Evolutionary conservation across 2,797 vertebrate genomes (phyloP).

Genomic region (Hafferia zeledoni): DNA sequence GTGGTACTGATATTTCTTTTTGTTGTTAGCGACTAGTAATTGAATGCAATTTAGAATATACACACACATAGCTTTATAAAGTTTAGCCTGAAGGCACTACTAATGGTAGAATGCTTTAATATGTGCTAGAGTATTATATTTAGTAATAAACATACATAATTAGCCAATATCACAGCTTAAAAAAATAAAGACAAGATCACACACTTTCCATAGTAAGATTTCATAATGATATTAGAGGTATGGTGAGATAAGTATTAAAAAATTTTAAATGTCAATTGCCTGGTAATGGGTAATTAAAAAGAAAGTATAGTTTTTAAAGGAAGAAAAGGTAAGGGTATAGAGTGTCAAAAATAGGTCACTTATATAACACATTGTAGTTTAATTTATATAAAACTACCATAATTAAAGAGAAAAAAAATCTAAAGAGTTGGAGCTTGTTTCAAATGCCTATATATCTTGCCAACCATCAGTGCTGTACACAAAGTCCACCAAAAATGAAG

Average conservation of each 20-base stretch:
- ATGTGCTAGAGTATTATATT: constrained; percentile 91
- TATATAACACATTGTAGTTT: constrained; percentile 77
- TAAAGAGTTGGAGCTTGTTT: constrained; percentile 52
- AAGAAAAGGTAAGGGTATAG: constrained; percentile 62
- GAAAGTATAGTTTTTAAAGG: constrained; percentile 73
- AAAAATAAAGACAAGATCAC: constrained; percentile 79
- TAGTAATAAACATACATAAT: constrained; percentile 87
- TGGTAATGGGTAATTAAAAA: constrained; percentile 63
- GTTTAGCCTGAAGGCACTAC: constrained; percentile 82
- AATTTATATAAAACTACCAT: constrained; percentile 78
- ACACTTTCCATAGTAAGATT: constrained; percentile 79
- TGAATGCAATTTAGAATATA: constrained; percentile 84
- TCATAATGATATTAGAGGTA: constrained; percentile 79
- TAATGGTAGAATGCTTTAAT: constrained; percentile 90
- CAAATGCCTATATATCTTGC: constrained; percentile 50
- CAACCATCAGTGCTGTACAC: constrained; percentile 32
- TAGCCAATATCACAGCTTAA: constrained; percentile 89
- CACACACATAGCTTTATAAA: constrained; percentile 75
- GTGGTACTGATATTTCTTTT: constrained; percentile 79
- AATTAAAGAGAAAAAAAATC: constrained; percentile 65
- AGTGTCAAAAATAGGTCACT: constrained; percentile 72
- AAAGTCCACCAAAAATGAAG: constrained; percentile 32
- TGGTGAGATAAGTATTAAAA: constrained; percentile 75
- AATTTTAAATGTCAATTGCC: constrained; percentile 66
- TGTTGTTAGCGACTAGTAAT: constrained; percentile 75